phyloP scores from a whole-genome alignment of 2,113 vertebrate species.

The Caloenas nicobarica region DNA sequence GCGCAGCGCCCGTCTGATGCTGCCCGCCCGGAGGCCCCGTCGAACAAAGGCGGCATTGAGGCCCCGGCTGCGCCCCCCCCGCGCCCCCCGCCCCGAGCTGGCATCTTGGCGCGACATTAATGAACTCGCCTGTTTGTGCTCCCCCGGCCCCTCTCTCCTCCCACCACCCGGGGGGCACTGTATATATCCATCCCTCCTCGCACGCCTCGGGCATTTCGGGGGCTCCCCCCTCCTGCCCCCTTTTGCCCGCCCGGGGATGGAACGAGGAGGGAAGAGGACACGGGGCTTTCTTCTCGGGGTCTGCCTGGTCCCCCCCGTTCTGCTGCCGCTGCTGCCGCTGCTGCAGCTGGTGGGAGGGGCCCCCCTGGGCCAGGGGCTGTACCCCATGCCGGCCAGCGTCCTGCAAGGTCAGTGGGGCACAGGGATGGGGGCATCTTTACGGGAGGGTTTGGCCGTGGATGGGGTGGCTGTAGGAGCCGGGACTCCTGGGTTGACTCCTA shows the following conservation, averaged over 20 bases:
- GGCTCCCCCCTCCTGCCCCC: slow-evolving; percentile 29
- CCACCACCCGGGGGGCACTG: slow-evolving; percentile 74
- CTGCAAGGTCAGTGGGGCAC: slow-evolving; percentile 81
- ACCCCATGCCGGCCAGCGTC: slow-evolving; percentile 82
- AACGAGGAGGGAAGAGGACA: slow-evolving; percentile 9
- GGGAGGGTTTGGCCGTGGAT: not conserved
- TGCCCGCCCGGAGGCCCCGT: no score
- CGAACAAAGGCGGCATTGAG: no score
- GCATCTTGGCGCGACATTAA: slow-evolving; percentile 79
- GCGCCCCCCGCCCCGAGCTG: slow-evolving; percentile 17
- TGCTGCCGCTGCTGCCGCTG: slow-evolving; percentile 68
- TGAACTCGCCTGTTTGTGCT: slow-evolving; percentile 90
- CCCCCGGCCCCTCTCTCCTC: slow-evolving; percentile 72
- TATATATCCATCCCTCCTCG: slow-evolving; percentile 82
- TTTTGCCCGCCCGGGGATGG: not conserved
- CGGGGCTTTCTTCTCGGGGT: not conserved
- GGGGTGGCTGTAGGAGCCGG: not conserved
- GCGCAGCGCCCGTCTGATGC: no score
- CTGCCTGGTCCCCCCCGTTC: not conserved
- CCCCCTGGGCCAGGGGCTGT: slow-evolving; percentile 79
- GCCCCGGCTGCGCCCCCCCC: no score
- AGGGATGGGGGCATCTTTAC: not conserved
- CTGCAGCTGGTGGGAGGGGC: slow-evolving; percentile 70
- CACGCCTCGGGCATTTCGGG: slow-evolving; percentile 31
- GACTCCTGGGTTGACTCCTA: not conserved